Percentiles rank a stretch among this genome's conserved stretches.
phyloP scores from a whole-genome alignment of 1,140 invertebrate species.

The Pseudomyrmex dendroicus region DNA sequence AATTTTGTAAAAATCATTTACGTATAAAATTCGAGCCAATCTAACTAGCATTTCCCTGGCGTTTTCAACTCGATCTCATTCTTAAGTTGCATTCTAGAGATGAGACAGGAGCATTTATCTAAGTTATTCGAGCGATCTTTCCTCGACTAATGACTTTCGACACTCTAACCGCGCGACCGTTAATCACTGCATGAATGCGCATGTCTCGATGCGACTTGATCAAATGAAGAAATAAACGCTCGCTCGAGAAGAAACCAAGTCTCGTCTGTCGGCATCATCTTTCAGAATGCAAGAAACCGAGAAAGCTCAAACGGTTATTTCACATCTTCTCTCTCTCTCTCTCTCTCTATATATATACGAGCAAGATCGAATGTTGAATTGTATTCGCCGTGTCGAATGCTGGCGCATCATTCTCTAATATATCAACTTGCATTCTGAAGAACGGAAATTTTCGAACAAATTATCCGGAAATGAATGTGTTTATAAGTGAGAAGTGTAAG shows the following conservation, averaged over 20 bases:
- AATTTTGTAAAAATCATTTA: no score
- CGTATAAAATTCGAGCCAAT: not conserved
- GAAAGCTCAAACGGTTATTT: conserved; percentile 30
- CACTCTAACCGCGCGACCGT: conserved; percentile 77
- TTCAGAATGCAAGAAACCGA: not conserved
- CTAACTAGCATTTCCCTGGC: not conserved
- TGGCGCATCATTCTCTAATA: conserved; percentile 20
- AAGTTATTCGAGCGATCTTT: conserved; percentile 60
- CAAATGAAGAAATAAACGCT: conserved; percentile 42
- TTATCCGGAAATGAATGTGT: conserved; percentile 31
- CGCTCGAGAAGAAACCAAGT: not conserved
- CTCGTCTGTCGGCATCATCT: conserved; percentile 19
- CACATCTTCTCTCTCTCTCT: not conserved
- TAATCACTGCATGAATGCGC: conserved; percentile 73
- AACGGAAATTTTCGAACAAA: conserved; percentile 25
- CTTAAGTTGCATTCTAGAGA: not conserved
- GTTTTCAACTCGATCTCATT: not conserved
- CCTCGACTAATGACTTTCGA: conserved; percentile 78
- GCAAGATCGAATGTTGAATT: not conserved
- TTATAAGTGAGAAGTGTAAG: not conserved
- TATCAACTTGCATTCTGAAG: not conserved
- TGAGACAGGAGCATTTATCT: conserved; percentile 63
- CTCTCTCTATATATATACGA: no score
- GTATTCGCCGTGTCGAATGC: conserved; percentile 9
- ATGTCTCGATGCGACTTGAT: conserved; percentile 48